Evolutionary conservation across 2,113 vertebrate genomes (phyloP).

Genomic region (Pedionomus torquatus): DNA sequence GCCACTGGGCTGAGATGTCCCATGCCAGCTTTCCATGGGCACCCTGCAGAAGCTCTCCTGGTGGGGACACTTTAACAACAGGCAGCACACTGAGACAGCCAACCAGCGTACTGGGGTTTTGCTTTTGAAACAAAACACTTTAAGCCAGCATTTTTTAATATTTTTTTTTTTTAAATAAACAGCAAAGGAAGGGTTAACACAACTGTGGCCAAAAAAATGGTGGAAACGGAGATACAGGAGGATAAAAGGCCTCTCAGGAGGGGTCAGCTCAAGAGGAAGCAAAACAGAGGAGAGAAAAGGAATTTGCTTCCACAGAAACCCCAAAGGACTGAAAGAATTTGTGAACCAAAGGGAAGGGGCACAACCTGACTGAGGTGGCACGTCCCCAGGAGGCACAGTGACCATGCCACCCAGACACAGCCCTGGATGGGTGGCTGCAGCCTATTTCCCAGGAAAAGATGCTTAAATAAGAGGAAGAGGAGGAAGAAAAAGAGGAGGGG

Average conservation of each 20-base stretch:
- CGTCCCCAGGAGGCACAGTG: neutral
- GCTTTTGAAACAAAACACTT: neutral
- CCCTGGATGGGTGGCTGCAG: neutral
- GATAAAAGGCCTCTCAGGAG: conserved; percentile 27
- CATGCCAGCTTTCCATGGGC: neutral
- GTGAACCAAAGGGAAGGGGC: neutral
- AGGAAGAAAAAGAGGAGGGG: too few relatives aligned
- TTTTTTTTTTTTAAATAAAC: neutral
- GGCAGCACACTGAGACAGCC: neutral
- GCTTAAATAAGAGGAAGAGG: neutral
- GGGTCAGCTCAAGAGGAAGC: conserved; percentile 1
- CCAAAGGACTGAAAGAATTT: neutral
- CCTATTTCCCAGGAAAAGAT: neutral
- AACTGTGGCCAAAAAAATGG: neutral
- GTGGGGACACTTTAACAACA: fast-evolving
- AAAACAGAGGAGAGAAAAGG: neutral
- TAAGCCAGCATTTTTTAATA: neutral
- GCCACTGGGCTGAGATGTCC: neutral
- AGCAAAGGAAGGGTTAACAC: neutral
- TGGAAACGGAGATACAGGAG: conserved; percentile 9
- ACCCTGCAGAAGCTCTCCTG: fast-evolving
- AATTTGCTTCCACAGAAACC: conserved; percentile 16
- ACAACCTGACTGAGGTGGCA: neutral
- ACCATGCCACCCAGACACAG: neutral
- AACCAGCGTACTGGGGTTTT: fast-evolving